Evolutionary conservation across 2,113 vertebrate genomes (phyloP), one percentile per base, ranked within the genome.

Genomic region (Astur gentilis): DNA sequence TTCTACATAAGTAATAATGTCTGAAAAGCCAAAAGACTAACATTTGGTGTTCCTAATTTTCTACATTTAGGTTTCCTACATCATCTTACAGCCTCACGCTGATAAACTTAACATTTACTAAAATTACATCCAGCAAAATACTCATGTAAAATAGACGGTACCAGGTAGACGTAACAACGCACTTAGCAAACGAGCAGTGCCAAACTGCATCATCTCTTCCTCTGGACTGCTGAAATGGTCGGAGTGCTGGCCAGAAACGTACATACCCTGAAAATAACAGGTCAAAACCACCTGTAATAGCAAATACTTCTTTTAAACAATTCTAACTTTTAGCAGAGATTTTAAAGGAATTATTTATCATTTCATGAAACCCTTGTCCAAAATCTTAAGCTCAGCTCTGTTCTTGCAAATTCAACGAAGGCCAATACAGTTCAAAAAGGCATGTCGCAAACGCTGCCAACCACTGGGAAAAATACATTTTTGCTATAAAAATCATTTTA

Each of bases 281-380:
- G 75, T 67, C 73, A 95, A 83, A 89, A 79, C 23, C 89, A 97
- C 87, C 77, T 97, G 84, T 44, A 97, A 92, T 34, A 96, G 79
- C 64, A 93, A 64, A 88, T 81, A 88, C 44, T 70, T 72, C 25
- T 89, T 94, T 92, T 61, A 90, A 96, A 96, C 73, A 95, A 65
- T 89, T 94, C 50, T 69, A 96, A 76, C 88, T 95, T 87, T n/a
- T 58, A 82, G 49, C 36, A 92, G 32, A 27, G 49, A 94, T 61
- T 89, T 83, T 66, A 89, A 91, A 89, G 61, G 47, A 90, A 75
- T 42, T 81, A 64, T 92, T 80, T 92, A 64, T 91, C 40, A 81
- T 15, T 45, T 69, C 38, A 77, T 85, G 71, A 95, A 82, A 83
- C 45, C 66, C 82, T 72, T 81, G 72, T 69, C 85, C 84, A 83